A percentile compares a stretch with the other conserved stretches of the same genome.
Conservation (phyloP, 1,140 invertebrate genomes). For the Bombus fervidus region DNA sequence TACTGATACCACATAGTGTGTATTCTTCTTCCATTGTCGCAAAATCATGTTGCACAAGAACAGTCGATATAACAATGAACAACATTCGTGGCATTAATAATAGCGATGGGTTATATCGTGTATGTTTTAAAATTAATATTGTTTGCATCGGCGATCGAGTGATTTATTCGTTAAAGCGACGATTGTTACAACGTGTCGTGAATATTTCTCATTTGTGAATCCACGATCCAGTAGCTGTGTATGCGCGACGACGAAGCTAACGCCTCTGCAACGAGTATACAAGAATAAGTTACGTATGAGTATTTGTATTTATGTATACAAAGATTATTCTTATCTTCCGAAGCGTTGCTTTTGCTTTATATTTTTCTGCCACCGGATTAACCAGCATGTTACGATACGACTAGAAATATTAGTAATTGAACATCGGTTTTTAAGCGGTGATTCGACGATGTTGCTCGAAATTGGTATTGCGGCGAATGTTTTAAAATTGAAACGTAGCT, state of each 20-base stretch:
- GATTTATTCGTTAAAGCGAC: not conserved
- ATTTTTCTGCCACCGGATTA: not conserved
- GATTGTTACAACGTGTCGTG: not conserved
- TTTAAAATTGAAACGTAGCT: not conserved
- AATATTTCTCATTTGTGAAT: not conserved
- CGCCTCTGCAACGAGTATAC: no score
- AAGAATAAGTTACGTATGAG: no score
- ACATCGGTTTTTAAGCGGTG: not conserved
- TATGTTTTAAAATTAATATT: no score
- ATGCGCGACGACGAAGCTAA: no score
- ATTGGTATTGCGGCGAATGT: not conserved
- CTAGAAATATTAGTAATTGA: no score
- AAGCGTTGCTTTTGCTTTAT: not conserved
- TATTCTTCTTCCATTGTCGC: not conserved
- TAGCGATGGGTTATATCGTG: not conserved
- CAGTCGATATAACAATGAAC: not conserved
- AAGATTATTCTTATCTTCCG: no score
- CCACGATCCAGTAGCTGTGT: not conserved
- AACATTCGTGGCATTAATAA: no score
- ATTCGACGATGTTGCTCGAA: not conserved
- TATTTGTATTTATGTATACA: no score
- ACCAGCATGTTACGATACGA: no score
- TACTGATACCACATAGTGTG: slow-evolving; percentile 28
- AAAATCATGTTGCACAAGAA: not conserved
- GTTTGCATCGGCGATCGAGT: not conserved